Evolutionary conservation across 2,888 invertebrate genomes (phyloP).

Genomic region (Xanthia icteritia): DNA sequence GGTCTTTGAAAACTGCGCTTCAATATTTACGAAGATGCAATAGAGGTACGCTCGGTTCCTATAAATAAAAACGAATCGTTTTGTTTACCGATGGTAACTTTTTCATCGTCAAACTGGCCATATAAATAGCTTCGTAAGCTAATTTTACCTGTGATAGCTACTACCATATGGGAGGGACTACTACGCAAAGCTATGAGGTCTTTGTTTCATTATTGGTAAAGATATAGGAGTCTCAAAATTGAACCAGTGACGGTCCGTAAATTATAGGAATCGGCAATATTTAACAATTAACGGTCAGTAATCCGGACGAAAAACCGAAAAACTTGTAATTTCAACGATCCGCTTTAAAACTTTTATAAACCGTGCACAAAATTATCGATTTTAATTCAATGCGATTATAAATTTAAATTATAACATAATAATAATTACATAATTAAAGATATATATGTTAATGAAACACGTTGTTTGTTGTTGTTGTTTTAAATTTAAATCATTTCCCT

Average conservation of each 20-base stretch:
- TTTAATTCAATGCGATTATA: constrained; percentile 24
- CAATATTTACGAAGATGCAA: neutral
- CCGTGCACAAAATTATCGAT: neutral
- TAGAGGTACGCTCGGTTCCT: neutral
- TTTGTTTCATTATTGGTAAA: too few relatives aligned
- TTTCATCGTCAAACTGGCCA: too few relatives aligned
- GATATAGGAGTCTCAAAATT: too few relatives aligned
- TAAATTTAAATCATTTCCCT: constrained; percentile 46
- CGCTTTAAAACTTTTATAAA: constrained; percentile 27
- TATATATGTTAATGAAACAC: neutral
- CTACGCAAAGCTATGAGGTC: too few relatives aligned
- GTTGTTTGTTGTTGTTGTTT: neutral
- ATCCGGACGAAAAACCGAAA: neutral
- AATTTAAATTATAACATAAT: constrained; percentile 36
- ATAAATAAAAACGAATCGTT: too few relatives aligned
- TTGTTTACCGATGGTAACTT: too few relatives aligned
- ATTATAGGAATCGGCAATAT: too few relatives aligned
- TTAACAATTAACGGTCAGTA: too few relatives aligned
- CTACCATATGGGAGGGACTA: too few relatives aligned
- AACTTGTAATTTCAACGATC: neutral
- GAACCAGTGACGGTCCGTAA: too few relatives aligned
- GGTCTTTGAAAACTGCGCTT: constrained; percentile 4
- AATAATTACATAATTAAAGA: constrained; percentile 35
- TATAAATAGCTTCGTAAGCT: too few relatives aligned
- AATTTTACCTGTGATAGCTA: too few relatives aligned